Evolutionary conservation across 2,888 invertebrate genomes (phyloP), one percentile per base, ranked within the genome.

Genomic region (Amiota communis): DNA sequence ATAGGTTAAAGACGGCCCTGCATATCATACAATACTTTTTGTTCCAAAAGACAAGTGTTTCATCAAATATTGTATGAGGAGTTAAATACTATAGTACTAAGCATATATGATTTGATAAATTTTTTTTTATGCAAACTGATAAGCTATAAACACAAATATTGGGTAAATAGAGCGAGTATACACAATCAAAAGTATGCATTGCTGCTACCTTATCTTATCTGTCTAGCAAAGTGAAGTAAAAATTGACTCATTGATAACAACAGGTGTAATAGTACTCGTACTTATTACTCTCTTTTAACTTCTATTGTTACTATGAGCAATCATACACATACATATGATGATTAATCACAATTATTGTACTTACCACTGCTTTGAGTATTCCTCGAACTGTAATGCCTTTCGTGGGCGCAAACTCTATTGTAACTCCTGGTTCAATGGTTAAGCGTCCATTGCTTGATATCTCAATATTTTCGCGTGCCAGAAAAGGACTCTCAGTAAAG

Each of bases 341-440:
- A 13, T n/a, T 53, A 15, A 15, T n/a, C 53, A 53, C n/a, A 15
- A 6, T 53, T 12, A 53, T 1, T 53, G n/a, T n/a, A 92, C 94
- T 94, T 92, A 98, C 98, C 93, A 95, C 93, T 72, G 98, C 98
- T 74, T 93, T 93, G 48, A 99, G 91, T 79, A 95, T 93, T 81
- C 99, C 99, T 85, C 95, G 93, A 64, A 99, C 95, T 47, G 97
- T 97, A 87, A 99, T 94, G 77, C 98, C 98, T 82, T 96, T 93
- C 91, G 97, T 97, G 2, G 98, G 96, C 8, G 95, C 95, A 89
- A 99, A 97, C 81, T 94, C 92, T 72, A 99, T 91, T 84, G 94
- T 95, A 0, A 97, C 97, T 46, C 98, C 99, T 13, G 98, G 93
- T 88, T 97, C 97, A 74, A 99, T 93, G 72, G 94, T 92, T 83